Evolutionary conservation across 1,140 invertebrate species (phyloP).

Genomic region (Streblospio benedicti): DNA sequence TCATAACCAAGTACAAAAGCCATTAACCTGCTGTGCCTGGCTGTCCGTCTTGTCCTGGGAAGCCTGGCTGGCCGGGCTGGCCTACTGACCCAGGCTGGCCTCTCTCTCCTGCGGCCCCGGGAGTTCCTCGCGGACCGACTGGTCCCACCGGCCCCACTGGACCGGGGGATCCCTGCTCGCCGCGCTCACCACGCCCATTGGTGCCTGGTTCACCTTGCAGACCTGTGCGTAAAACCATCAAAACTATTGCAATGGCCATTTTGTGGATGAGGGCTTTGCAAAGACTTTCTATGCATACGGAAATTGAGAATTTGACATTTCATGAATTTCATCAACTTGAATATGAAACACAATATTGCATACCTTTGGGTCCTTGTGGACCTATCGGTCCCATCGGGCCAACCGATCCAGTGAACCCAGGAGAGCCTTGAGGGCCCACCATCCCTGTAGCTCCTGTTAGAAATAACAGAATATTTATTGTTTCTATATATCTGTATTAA

Average conservation of each 20-base stretch:
- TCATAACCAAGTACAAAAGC: neutral
- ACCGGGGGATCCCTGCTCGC: neutral
- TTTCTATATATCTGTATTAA: neutral
- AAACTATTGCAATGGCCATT: neutral
- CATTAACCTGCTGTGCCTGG: constrained; percentile 5
- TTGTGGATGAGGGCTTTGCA: neutral
- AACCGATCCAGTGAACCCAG: neutral
- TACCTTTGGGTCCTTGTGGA: neutral
- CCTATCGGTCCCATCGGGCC: neutral
- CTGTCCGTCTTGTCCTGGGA: neutral
- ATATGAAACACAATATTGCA: neutral
- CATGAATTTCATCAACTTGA: neutral
- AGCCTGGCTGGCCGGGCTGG: neutral
- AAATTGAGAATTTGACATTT: neutral
- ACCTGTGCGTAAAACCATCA: neutral
- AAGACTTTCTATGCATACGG: neutral
- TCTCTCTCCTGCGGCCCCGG: neutral
- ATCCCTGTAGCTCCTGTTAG: neutral
- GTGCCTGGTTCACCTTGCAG: neutral
- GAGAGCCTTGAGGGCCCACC: neutral
- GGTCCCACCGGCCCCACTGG: neutral
- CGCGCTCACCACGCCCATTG: neutral
- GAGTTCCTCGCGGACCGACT: neutral
- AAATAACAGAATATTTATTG: neutral
- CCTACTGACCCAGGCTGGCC: neutral